Conservation (phyloP, 2,797 vertebrate genomes). For the Hozukius guyotensis region DNA sequence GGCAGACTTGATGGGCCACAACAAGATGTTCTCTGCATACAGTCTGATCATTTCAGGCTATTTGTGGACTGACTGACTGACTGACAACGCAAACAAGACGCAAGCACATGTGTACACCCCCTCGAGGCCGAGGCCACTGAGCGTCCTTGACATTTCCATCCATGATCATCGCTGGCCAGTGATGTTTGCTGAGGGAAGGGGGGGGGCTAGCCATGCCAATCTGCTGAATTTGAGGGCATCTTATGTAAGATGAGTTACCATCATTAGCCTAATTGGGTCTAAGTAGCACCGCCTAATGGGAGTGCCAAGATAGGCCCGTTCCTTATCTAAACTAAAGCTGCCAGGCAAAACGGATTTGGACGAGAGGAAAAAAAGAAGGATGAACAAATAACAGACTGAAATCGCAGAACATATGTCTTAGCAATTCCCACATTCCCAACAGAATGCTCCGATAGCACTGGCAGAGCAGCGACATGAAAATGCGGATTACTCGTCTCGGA, state of each 20-base stretch:
- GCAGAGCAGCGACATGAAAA: constrained; percentile 49
- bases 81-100: constrained; percentile 61
- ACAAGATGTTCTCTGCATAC: background rate
- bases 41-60: constrained; percentile 37
- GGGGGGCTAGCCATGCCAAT: constrained; percentile 33
- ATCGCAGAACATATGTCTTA: constrained; percentile 69
- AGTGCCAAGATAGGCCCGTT: constrained; percentile 55
- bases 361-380: constrained; percentile 41
- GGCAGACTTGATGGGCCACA: constrained; percentile 33
- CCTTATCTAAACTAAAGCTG: constrained; percentile 69
- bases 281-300: constrained; percentile 65
- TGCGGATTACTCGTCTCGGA: constrained; percentile 56
- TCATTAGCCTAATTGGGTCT: constrained; percentile 73
- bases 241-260: constrained; percentile 63
- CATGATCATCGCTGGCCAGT: constrained; percentile 49
- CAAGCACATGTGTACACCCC: constrained; percentile 50
- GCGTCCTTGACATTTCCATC: constrained; percentile 73
- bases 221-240: constrained; percentile 57
- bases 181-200: constrained; percentile 39
- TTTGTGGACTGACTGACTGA: constrained; percentile 59
- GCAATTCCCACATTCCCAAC: constrained; percentile 61
- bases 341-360: constrained; percentile 68
- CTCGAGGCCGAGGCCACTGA: constrained; percentile 51
- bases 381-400: constrained; percentile 70
- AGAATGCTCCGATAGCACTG: constrained; percentile 52